Evolutionary conservation across 2,888 invertebrate genomes (phyloP), one percentile per base, ranked within the genome.

Genomic region (Margaritifera margaritifera): DNA sequence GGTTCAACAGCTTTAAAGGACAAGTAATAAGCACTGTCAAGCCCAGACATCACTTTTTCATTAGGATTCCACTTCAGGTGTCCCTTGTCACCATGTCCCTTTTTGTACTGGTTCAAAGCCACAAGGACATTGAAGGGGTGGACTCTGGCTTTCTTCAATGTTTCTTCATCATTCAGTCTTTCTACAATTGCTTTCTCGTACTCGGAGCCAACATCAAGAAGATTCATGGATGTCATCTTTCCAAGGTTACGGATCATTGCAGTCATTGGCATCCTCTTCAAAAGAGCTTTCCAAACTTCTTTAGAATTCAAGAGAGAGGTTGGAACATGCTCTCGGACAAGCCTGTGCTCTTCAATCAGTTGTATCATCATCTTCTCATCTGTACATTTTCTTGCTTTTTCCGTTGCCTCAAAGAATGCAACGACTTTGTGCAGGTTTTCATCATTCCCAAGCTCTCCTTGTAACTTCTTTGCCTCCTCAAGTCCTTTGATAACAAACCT

Each of bases 241-340:
- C 77, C 87, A 27, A 90, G 81, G 72, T 90, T 90, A 25, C 90
- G 75, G 42, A 90, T 85, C 80, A 89, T 81, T 1, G 90, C 90
- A 5, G 88, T 89, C 87, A 90, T 86, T 0, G 89, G 88, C 89
- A 90, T 89, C 53, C 83, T 75, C 64, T 84, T 75, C 8, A 90
- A 80, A 25, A 90, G 81, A 4, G 86, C 84, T 20, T 91, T 80
- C 83, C 91, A 88, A 89, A 94, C 93, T 85, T 92, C 91, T 85
- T 92, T 91, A 59, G 92, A 92, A 79, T 93, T 94, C 59, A 94
- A 90, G 72, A 94, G 89, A 82, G 92, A 92, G 11, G 93, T 92
- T 66, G 94, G 94, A n/a, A 95, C 91, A 87, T 94, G 94, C 80
- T 93, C 93, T 54, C 94, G 89, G 15, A 92, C 92, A 62, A 94